Evolutionary conservation across 1,140 invertebrate species (phyloP).

Genomic region (Drosophila pseudoobscura): DNA sequence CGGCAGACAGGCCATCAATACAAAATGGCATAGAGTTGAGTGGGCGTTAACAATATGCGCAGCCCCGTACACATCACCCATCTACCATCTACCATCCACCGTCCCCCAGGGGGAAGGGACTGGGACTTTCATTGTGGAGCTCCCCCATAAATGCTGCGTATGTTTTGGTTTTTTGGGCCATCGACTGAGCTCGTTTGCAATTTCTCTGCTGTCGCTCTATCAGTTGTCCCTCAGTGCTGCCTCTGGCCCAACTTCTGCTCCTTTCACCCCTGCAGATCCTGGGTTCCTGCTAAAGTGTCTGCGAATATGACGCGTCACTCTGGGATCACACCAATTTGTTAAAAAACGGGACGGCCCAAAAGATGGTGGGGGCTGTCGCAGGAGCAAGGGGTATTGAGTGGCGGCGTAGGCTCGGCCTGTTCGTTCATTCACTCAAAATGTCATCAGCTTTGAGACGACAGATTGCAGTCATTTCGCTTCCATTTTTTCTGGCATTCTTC

Average conservation of each 20-base stretch:
- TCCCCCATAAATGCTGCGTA: constrained; percentile 81
- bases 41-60: constrained; percentile 78
- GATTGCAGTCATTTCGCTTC: constrained; percentile 77
- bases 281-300: constrained; percentile 73
- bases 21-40: constrained; percentile 81
- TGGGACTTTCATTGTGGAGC: constrained; percentile 61
- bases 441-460: constrained; percentile 80
- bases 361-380: constrained; percentile 6
- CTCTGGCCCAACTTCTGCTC: constrained; percentile 2
- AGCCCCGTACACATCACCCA: constrained; percentile 12
- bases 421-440: constrained; percentile 79
- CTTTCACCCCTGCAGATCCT: constrained; percentile 39
- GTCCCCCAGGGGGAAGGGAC: constrained; percentile 1
- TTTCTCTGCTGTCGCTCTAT: constrained; percentile 78
- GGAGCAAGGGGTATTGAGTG: not conserved
- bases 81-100: not conserved
- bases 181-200: constrained; percentile 79
- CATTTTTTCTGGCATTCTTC: constrained; percentile 47
- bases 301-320: constrained; percentile 79
- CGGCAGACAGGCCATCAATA: constrained; percentile 80
- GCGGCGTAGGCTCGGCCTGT: constrained; percentile 60
- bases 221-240: constrained; percentile 32
- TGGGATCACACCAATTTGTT: constrained; percentile 79
- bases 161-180: constrained; percentile 81
- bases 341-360: constrained; percentile 53